A percentile compares a stretch with the other conserved stretches of the same genome.
Conservation (phyloP, 2,113 vertebrate species). For the Ariopsis seemanni region DNA sequence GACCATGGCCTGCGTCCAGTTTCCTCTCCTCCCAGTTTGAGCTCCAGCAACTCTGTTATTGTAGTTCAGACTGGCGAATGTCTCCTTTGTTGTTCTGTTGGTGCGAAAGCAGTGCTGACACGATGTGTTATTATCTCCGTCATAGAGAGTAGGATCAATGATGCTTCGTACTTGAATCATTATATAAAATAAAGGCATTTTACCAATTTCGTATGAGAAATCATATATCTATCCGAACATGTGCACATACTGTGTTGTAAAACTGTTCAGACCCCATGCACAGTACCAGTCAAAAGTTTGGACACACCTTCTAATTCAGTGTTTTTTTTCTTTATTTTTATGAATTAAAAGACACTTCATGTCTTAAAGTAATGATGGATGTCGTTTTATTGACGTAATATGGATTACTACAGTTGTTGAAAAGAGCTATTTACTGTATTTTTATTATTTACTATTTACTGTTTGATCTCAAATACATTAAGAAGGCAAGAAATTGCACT, state of each 20-base stretch:
- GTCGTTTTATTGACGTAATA: no score
- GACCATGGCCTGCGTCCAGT: conserved; percentile 13
- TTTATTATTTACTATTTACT: no score
- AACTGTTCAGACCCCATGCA: not conserved
- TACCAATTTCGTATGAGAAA: not conserved
- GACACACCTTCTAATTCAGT: no score
- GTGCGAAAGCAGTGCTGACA: conserved; percentile 1
- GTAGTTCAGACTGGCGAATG: conserved; percentile 10
- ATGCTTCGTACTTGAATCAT: not conserved
- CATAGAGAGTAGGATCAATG: not conserved
- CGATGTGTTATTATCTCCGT: not conserved
- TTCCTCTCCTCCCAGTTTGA: conserved; percentile 16
- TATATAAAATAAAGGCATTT: not conserved
- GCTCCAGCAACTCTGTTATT: not conserved
- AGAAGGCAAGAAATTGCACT: no score
- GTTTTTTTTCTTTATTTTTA: no score
- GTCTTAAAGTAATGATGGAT: no score
- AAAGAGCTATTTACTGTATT: no score
- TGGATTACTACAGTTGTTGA: no score
- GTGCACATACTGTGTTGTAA: not conserved
- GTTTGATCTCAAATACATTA: no score
- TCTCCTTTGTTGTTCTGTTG: conserved; percentile 32
- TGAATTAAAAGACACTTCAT: no score
- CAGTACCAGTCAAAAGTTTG: no score
- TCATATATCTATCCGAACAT: not conserved